Evolutionary conservation across 2,113 vertebrate species (phyloP).

Genomic region (Prinia subflava): DNA sequence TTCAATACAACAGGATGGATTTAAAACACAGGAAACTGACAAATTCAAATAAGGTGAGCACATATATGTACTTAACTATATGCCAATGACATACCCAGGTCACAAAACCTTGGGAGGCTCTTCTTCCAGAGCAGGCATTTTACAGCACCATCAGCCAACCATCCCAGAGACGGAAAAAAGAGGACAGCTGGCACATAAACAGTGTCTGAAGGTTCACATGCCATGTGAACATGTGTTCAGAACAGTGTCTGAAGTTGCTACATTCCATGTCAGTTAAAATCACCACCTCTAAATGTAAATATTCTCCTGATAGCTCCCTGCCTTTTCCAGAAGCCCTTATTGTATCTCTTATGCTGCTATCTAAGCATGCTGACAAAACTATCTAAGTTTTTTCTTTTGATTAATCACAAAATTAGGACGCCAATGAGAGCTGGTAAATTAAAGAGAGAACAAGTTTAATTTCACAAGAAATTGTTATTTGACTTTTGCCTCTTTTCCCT

Average conservation of each 20-base stretch:
- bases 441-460: not conserved
- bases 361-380: not conserved
- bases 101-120: not conserved
- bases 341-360: not conserved
- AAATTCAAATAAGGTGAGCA: not conserved
- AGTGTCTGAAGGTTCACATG: not conserved
- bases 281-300: not conserved
- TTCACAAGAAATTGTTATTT: not conserved
- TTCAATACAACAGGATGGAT: not conserved
- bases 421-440: not conserved
- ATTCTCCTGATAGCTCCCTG: not conserved
- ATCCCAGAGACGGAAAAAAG: not conserved
- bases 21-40: not conserved
- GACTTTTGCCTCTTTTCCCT: not conserved
- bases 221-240: too few relatives aligned
- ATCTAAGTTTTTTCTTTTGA: not conserved
- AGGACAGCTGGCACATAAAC: not conserved
- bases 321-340: not conserved
- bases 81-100: not conserved
- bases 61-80: not conserved
- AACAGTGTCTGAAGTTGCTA: not conserved
- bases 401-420: not conserved
- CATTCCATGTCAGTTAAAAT: not conserved
- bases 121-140: not conserved
- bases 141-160: not conserved